Evolutionary conservation across 30 jellyfish, hydroid and myxozoan genomes (phyloP), one percentile per base, ranked within the genome.

Genomic region (Cassiopea xamachana): DNA sequence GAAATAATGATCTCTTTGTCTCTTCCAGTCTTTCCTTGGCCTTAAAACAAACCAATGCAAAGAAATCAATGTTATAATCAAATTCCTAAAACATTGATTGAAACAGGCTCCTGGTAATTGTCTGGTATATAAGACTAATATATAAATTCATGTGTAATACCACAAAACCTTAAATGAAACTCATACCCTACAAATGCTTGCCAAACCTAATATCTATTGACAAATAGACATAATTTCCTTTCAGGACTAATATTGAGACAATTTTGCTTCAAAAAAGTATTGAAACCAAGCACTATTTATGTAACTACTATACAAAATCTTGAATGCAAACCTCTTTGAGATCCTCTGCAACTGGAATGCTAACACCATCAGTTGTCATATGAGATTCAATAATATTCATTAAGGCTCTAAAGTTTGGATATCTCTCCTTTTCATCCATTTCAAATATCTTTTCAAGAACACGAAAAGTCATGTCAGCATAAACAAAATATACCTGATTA

Each of bases 321-420:
- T 4, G 19, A 19, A 17, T 50, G 19, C 50, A 48, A 16, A 78
- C 87, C 87, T 78, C 87, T 9, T 78, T 49, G 7, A 78, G 50
- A 78, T 78, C 87, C n/a, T 48, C 75, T 48, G 87, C 87, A 78
- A 60, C 51, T 8, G 45, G 19, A 19, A 78, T 45, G 10, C 60
- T 48, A 19, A 27, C 49, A 19, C 87, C 48, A 13, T 78, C 87
- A 48, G 10, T 75, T 43, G 71, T 55, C 60, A 78, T 15, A 51
- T 46, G 60, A 6, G 75, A 48, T 16, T 60, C 55, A n/a, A 78
- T 75, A 75, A 78, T 78, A 39, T 14, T 55, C 48, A 49, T 48
- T 55, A 78, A 27, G 4, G 49, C 46, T 78, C 51, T 60, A 51
- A 78, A 78, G 7, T 78, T 48, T 1, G 87, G 87, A 50, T 78